Conservation (phyloP, 2,888 invertebrate genomes). For the Helicoverpa assulta region DNA sequence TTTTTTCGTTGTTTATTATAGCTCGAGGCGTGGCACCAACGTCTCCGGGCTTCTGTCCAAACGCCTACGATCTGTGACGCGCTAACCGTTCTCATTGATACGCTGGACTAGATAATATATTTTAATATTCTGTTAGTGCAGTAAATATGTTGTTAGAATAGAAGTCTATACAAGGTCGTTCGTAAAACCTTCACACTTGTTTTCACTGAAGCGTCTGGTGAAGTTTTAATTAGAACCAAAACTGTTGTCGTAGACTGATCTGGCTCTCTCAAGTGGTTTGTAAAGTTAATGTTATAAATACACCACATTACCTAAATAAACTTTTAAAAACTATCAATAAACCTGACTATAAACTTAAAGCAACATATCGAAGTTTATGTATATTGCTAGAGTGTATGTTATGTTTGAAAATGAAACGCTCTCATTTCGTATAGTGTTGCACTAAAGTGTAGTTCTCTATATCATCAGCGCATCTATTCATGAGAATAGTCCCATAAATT, state of each 20-base stretch:
- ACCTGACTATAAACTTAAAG: too few relatives aligned
- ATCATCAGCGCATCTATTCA: slow-evolving; percentile 23
- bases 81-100: slow-evolving; percentile 59
- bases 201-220: slow-evolving; percentile 13
- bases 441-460: not conserved
- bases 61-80: slow-evolving; percentile 68
- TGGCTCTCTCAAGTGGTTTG: too few relatives aligned
- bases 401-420: not conserved
- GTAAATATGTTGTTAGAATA: slow-evolving; percentile 41
- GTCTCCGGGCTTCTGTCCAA: slow-evolving; percentile 75
- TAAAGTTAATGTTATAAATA: too few relatives aligned
- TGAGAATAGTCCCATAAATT: slow-evolving; percentile 32
- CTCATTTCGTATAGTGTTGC: not conserved
- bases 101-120: slow-evolving; percentile 48
- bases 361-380: too few relatives aligned
- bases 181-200: slow-evolving; percentile 7
- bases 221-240: slow-evolving; percentile 18
- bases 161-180: slow-evolving; percentile 27
- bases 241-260: slow-evolving; percentile 3
- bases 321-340: too few relatives aligned
- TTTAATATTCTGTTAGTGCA: slow-evolving; percentile 47
- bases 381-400: too few relatives aligned
- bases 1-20: slow-evolving; percentile 68
- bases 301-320: too few relatives aligned
- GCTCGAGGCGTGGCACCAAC: slow-evolving; percentile 71